Conservation (phyloP, 1,140 invertebrate genomes). For the Ganaspis sp. region DNA sequence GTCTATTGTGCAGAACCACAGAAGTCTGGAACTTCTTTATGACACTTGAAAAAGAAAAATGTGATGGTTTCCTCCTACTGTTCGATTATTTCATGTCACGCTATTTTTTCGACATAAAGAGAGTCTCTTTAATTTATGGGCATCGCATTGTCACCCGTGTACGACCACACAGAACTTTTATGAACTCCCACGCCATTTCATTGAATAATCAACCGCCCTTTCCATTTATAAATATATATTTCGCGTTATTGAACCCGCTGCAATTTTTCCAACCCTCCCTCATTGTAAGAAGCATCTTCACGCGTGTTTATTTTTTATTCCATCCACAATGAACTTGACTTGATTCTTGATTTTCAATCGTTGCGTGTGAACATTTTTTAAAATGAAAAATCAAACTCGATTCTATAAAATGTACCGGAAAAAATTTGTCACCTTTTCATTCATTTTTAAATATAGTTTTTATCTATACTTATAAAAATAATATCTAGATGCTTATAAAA, state of each 20-base stretch:
- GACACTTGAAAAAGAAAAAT: constrained; percentile 40
- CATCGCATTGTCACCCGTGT: constrained; percentile 54
- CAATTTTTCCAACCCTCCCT: constrained; percentile 35
- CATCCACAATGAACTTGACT: neutral
- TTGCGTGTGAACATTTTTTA: neutral
- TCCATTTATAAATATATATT: constrained; percentile 30
- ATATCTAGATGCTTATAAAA: too few species aligned
- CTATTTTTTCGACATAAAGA: constrained; percentile 56
- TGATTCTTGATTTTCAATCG: neutral
- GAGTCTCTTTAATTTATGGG: constrained; percentile 67
- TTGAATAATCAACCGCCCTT: constrained; percentile 49
- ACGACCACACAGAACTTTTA: constrained; percentile 67
- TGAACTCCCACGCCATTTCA: constrained; percentile 63
- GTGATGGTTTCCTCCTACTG: constrained; percentile 53
- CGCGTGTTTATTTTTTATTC: neutral
- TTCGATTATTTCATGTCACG: constrained; percentile 59
- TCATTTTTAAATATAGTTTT: neutral
- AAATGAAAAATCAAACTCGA: neutral
- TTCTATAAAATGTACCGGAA: neutral
- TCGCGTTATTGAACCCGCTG: constrained; percentile 5
- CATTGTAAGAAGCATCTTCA: neutral
- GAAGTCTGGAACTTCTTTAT: constrained; percentile 53
- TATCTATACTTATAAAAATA: too few species aligned
- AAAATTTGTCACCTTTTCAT: neutral
- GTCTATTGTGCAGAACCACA: constrained; percentile 57